Conservation (phyloP, 1,140 invertebrate genomes). For the Patella vulgata region DNA sequence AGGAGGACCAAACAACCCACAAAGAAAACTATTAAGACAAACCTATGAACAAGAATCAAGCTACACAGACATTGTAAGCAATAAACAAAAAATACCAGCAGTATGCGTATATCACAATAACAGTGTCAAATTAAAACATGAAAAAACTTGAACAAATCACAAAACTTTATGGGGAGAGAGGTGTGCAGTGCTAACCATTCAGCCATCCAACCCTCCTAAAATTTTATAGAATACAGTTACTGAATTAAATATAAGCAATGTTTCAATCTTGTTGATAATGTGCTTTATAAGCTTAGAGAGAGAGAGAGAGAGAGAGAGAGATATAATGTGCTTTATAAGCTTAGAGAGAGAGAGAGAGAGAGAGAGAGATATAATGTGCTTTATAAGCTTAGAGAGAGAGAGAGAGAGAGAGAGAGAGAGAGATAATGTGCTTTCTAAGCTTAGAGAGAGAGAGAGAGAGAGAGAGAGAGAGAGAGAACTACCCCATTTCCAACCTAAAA, state of each 20-base stretch:
- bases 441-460: background rate
- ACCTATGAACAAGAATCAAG: too few relatives aligned
- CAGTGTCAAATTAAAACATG: constrained; percentile 1
- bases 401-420: constrained; percentile 7
- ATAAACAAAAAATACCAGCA: too few relatives aligned
- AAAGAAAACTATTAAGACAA: too few relatives aligned
- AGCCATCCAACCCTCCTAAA: background rate
- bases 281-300: background rate
- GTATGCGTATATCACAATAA: too few relatives aligned
- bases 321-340: constrained; percentile 11
- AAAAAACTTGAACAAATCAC: background rate
- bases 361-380: constrained; percentile 18
- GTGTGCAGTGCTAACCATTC: background rate
- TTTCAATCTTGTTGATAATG: background rate
- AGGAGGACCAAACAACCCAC: too few relatives aligned
- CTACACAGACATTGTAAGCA: too few relatives aligned
- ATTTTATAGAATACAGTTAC: background rate
- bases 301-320: constrained; percentile 35
- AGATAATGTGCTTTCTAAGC: background rate
- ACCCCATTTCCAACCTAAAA: background rate
- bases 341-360: constrained; percentile 3
- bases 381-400: constrained; percentile 2
- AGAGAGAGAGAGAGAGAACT: constrained; percentile 2
- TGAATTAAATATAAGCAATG: background rate
- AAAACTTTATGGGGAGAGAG: background rate